These are phyloP conservation scores for Ecliptopera silaceata DNA, from an alignment of 2,888 invertebrate genomes.

Conservation along the genomic window DNA sequence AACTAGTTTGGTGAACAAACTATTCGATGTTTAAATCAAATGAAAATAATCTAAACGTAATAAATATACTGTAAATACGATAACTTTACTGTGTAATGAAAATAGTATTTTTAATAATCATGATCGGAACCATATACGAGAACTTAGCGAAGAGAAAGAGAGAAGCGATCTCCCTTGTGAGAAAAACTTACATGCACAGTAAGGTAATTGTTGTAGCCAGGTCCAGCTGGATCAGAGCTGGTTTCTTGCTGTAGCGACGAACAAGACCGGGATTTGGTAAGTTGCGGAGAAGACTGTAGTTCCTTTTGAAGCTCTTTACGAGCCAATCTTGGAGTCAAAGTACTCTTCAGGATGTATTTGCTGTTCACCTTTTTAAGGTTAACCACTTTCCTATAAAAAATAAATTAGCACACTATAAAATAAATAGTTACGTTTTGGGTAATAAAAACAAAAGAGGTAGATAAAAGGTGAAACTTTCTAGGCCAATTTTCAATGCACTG, in stretches of 20 bases:
- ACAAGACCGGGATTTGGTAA: slow-evolving; percentile 88
- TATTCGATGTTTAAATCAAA: no score
- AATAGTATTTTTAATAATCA: no score
- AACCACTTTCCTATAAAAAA: slow-evolving; percentile 81
- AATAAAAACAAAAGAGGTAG: background rate
- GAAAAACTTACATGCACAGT: slow-evolving; percentile 90
- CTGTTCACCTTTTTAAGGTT: slow-evolving; percentile 89
- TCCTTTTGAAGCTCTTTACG: slow-evolving; percentile 87
- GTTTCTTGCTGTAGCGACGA: slow-evolving; percentile 86
- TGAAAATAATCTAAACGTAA: no score
- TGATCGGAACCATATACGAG: no score
- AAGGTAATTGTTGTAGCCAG: slow-evolving; percentile 87
- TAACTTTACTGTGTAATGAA: no score
- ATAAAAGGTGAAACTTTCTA: background rate
- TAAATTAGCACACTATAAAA: background rate
- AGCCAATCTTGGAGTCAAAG: slow-evolving; percentile 89
- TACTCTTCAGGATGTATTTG: slow-evolving; percentile 92
- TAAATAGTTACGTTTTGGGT: background rate
- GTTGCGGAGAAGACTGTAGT: slow-evolving; percentile 80
- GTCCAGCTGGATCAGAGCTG: slow-evolving; percentile 78
- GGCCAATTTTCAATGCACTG: background rate
- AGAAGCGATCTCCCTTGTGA: no score
- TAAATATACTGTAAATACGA: no score
- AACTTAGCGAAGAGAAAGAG: no score
- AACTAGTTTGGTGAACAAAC: no score